Evolutionary conservation across 2,888 invertebrate species (phyloP).

Genomic region (Zygothrica quintamaculata): DNA sequence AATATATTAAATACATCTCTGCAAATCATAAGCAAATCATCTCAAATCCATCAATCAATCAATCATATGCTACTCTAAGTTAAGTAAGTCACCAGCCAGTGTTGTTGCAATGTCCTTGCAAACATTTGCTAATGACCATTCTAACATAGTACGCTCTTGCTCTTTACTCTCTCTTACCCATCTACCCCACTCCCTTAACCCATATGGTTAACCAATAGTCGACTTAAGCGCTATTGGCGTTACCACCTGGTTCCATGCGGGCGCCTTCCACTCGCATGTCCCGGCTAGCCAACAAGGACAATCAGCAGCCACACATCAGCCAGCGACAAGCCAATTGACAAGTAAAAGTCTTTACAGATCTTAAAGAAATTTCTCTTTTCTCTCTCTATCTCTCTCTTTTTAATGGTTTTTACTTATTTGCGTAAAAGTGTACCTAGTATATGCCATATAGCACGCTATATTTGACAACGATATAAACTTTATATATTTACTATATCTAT

Average conservation of each 20-base stretch:
- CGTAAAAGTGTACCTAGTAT: constrained; percentile 53
- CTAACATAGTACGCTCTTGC: constrained; percentile 31
- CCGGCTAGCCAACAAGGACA: constrained; percentile 59
- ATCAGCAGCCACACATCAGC: constrained; percentile 31
- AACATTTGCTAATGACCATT: constrained; percentile 23
- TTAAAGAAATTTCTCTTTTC: constrained; percentile 21
- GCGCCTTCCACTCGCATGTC: constrained; percentile 75
- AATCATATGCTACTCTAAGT: constrained; percentile 21
- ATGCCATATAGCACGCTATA: constrained; percentile 55
- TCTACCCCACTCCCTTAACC: constrained; percentile 10
- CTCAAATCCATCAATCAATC: constrained; percentile 1
- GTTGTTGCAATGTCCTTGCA: constrained; percentile 38
- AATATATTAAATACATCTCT: no score
- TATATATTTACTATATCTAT: constrained; percentile 39
- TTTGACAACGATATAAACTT: constrained; percentile 32
- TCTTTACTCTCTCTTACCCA: constrained; percentile 1
- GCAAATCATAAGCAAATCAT: constrained; percentile 26
- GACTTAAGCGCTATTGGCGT: constrained; percentile 84
- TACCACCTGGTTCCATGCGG: constrained; percentile 85
- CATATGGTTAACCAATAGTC: constrained; percentile 66
- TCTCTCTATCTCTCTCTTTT: constrained; percentile 17
- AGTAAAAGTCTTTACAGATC: constrained; percentile 50
- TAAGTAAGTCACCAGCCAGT: constrained; percentile 40
- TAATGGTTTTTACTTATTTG: constrained; percentile 36
- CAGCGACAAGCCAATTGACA: constrained; percentile 49